Evolutionary conservation across 2,113 vertebrate genomes (phyloP).

Genomic region (Vanacampus margaritifer): DNA sequence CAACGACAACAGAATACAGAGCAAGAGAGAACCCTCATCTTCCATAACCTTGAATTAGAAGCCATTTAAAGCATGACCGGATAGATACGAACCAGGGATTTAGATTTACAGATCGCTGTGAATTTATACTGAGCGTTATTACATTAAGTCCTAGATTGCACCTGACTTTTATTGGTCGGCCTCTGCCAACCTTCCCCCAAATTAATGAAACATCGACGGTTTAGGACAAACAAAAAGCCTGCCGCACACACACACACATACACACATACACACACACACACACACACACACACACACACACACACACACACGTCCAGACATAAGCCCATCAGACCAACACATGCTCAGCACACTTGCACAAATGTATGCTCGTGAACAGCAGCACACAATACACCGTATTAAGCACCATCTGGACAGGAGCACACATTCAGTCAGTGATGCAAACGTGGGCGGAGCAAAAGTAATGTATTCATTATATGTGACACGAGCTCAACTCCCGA

Average conservation of each 20-base stretch:
- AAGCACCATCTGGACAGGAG: conserved; percentile 20
- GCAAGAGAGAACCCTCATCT: neutral
- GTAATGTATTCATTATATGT: neutral
- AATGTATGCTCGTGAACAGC: conserved; percentile 13
- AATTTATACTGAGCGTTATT: neutral
- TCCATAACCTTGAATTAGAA: conserved; percentile 20
- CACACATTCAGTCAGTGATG: neutral
- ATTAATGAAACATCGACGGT: neutral
- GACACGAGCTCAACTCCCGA: neutral
- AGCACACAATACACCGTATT: neutral
- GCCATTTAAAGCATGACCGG: conserved; percentile 6
- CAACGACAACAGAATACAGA: neutral
- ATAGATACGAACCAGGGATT: neutral
- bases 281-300: conserved; percentile 2
- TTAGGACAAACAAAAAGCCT: neutral
- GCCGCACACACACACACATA: neutral
- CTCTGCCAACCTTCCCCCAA: neutral
- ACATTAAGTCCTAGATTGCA: neutral
- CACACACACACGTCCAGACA: conserved; percentile 3
- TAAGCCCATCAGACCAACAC: neutral
- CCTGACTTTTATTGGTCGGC: neutral
- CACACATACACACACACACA: conserved; percentile 3
- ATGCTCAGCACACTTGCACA: neutral
- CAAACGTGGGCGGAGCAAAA: conserved; percentile 1
- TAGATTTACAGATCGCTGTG: neutral